Percentiles rank a stretch among this genome's conserved stretches.
Conservation (phyloP, 2,797 vertebrate species). For the Galago senegalensis region DNA sequence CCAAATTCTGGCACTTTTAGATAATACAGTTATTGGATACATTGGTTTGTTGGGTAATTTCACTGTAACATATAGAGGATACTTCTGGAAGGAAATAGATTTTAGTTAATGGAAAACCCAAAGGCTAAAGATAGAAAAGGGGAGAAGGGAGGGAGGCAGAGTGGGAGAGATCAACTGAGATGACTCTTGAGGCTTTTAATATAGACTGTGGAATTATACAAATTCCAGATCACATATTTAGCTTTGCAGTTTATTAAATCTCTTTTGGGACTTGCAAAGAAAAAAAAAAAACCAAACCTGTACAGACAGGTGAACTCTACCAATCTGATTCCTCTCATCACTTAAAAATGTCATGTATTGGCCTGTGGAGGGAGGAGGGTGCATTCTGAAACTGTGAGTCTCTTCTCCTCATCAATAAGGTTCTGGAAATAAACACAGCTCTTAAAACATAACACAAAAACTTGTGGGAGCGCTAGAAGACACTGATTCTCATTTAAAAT, state of each 20-base stretch:
- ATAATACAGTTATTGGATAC: not conserved
- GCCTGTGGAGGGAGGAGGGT: too few relatives aligned
- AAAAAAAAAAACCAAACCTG: not conserved
- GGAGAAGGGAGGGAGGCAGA: not conserved
- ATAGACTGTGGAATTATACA: conserved; percentile 13
- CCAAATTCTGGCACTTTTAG: not conserved
- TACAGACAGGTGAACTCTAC: conserved; percentile 24
- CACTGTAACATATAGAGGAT: not conserved
- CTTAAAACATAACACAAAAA: not conserved
- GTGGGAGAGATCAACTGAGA: conserved; percentile 29
- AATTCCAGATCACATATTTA: conserved; percentile 63
- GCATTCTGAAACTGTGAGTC: not conserved
- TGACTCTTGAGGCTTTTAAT: conserved; percentile 49
- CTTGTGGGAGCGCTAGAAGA: not conserved
- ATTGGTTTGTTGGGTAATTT: conserved; percentile 22
- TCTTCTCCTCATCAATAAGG: not conserved
- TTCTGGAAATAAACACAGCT: not conserved
- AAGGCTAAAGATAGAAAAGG: conserved; percentile 59
- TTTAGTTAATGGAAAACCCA: conserved; percentile 66
- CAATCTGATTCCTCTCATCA: not conserved
- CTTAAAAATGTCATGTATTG: not conserved
- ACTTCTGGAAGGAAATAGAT: conserved; percentile 53
- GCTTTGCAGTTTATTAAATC: conserved; percentile 1
- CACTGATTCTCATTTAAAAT: not conserved
- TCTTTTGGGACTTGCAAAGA: conserved; percentile 49